phyloP scores from a whole-genome alignment of 2,888 invertebrate species.

The Gymnosoma rotundatum region DNA sequence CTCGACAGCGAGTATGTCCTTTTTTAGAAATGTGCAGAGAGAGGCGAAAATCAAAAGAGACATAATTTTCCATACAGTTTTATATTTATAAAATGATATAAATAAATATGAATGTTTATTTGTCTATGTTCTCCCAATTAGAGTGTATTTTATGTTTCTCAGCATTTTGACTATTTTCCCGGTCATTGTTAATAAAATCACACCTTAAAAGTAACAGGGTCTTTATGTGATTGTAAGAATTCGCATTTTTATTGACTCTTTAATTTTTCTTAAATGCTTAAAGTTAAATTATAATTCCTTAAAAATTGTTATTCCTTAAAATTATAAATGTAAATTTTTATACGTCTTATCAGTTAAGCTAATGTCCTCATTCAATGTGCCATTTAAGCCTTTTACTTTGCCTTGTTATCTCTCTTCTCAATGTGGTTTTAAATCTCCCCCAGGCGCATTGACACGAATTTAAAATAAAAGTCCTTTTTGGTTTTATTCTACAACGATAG shows the following conservation, averaged over 20 bases:
- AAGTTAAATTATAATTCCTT: background rate
- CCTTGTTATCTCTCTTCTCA: background rate
- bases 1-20: background rate
- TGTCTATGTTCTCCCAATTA: background rate
- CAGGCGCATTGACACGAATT: slow-evolving; percentile 38
- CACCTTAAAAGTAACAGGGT: background rate
- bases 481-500: background rate
- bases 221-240: background rate
- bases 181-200: background rate
- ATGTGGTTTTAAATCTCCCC: background rate
- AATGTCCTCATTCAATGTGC: slow-evolving; percentile 48
- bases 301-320: background rate
- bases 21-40: slow-evolving; percentile 48
- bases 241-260: too few species aligned
- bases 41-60: slow-evolving; percentile 3
- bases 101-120: background rate
- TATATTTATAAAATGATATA: background rate
- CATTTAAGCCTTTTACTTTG: background rate
- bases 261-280: too few species aligned
- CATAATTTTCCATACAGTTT: background rate
- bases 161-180: background rate
- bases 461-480: background rate
- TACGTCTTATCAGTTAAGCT: background rate
- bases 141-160: background rate
- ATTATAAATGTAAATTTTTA: background rate